Evolutionary conservation across 2,888 invertebrate genomes (phyloP), one percentile per base, ranked within the genome.

Genomic region (Drosophila demipolita): DNA sequence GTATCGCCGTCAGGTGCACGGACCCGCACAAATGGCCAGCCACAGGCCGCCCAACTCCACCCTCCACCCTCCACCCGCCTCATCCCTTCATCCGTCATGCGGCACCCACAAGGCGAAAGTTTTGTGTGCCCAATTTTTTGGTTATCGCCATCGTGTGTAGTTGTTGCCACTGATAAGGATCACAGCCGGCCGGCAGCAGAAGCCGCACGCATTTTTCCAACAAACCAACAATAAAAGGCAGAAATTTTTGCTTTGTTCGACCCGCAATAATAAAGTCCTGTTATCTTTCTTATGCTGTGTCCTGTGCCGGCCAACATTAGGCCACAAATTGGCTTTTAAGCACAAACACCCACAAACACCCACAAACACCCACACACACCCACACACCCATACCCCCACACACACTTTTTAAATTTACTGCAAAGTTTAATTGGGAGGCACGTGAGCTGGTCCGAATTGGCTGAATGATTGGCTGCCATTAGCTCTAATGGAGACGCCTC

Each of bases 21-120:
- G 59, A 65, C 84, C 84, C 84, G 84, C 84, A 85, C 84, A 85
- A 90, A 83, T 86, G 73, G 80, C 79, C 82, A 77, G 57, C 77
- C 15, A 36, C 15, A 38, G 1, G 1, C 29, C 53, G 17, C 45
- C 45, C 53, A 15, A 12, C 6, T 35, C 32, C 15, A 17, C 9
- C 40, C 23, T 11, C 29, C 12, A 23, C 57, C 40, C 17, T 6
- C 55, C 35, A 11, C 33, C 20, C 23, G 15, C 38, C 15, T 15
- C 8, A 2, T 62, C 23, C 26, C 55, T n/a, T 49, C 17, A 17
- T 15, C 17, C 26, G 8, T n/a, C 11, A 11, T 15, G n/a, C 17
- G 6, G n/a, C 12, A 2, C 0, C 4, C 26, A 4, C 45, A 20
- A 75, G 58, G 40, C 48, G 53, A 75, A 81, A 81, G 80, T 82